Evolutionary conservation across 2,113 vertebrate genomes (phyloP), one percentile per base, ranked within the genome.

Genomic region (Maccullochella peelii): DNA sequence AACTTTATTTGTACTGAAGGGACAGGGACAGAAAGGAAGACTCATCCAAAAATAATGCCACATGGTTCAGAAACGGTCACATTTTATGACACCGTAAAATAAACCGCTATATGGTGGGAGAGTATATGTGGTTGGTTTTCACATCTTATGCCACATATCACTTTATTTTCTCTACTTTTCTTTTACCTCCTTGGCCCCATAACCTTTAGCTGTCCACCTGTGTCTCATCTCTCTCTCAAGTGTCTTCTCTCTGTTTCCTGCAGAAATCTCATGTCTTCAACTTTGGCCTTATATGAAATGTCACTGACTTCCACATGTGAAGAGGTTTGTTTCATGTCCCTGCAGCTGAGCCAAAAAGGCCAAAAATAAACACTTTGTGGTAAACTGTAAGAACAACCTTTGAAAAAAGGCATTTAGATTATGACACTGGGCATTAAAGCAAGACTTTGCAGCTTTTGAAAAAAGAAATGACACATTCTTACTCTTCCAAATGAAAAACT

Each of bases 51-150:
- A 92, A 92, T 88, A 88, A 79, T 47, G 36, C 27, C 0, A 1
- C 55, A 73, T 27, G 21, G 21, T 83, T 83, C 75, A 85, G 27
- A 63, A 74, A 83, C 84, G 80, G 87, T 90, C 88, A 86, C 55
- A 74, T 73, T 89, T 89, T 85, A 84, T 85, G 77, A 83, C 79
- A 74, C 52, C 69, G 54, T 70, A 80, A 91, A 90, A 86, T 74
- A 73, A 86, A 78, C 38, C 4, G 42, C 38, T 23, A 33, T 52
- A 73, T 16, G 20, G 44, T 14, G 55, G 20, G 40, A 6, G 40
- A 12, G 11, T 4, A 10, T 6, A 8, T 30, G 42, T 27, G 63
- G 40, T n/a, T 71, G 49, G n/a, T 18, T 59, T 76, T 58, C 58
- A 76, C 25, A 52, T n/a, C 10, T 77, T n/a, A 21, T 50, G 70